Evolutionary conservation across 1,140 invertebrate genomes (phyloP).

Genomic region (Drosophila kepulauana): DNA sequence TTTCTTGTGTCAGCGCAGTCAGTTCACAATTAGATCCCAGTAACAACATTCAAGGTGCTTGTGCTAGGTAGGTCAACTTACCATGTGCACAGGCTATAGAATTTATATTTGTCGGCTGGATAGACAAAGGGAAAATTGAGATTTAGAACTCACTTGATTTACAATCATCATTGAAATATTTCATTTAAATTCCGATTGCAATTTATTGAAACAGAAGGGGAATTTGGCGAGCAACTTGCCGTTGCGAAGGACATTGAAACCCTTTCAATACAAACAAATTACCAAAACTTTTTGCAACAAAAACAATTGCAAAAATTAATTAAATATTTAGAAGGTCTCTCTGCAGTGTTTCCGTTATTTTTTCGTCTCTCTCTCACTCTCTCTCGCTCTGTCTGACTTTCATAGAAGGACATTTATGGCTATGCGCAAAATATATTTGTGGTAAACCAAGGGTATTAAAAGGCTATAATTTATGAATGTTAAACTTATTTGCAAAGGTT

Average conservation of each 20-base stretch:
- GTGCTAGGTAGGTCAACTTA: neutral
- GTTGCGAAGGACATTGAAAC: slow-evolving; percentile 8
- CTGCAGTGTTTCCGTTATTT: neutral
- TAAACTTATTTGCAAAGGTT: slow-evolving; percentile 44
- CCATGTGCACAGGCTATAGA: neutral
- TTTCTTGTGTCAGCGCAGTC: slow-evolving; percentile 31
- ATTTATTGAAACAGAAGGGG: slow-evolving; percentile 21
- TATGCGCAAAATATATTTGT: slow-evolving; percentile 31
- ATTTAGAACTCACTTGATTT: slow-evolving; percentile 31
- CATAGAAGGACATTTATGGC: slow-evolving; percentile 11
- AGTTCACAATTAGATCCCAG: neutral
- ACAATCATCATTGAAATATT: slow-evolving; percentile 14
- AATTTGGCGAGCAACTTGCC: slow-evolving; percentile 15
- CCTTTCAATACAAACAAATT: slow-evolving; percentile 6
- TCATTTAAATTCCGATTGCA: slow-evolving; percentile 21
- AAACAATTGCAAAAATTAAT: slow-evolving; percentile 17
- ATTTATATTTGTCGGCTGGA: neutral
- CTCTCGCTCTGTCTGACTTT: neutral
- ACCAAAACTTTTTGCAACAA: slow-evolving; percentile 11
- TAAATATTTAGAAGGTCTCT: slow-evolving; percentile 30
- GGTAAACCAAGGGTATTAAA: slow-evolving; percentile 34
- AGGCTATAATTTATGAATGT: slow-evolving; percentile 43
- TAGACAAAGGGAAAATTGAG: neutral
- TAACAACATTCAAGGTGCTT: slow-evolving; percentile 1
- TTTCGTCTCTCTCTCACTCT: neutral